Conservation (phyloP, 2,888 invertebrate genomes). For the Cartodere bifasciata region DNA sequence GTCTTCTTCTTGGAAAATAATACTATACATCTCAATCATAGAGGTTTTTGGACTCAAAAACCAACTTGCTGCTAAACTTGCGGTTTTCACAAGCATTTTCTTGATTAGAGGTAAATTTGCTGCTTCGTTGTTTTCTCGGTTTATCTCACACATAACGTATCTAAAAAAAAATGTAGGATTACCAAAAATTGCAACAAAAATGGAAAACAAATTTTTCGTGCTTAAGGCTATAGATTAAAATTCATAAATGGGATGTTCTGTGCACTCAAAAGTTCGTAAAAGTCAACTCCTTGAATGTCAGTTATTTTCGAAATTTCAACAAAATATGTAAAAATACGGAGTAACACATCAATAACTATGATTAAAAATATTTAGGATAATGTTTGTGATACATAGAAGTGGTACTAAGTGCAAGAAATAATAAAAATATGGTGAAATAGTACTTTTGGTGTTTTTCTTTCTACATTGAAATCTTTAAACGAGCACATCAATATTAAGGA, state of each 20-base stretch:
- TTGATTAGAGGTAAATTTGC: constrained; percentile 54
- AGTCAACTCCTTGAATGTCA: no score
- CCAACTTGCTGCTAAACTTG: constrained; percentile 65
- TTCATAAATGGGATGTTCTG: neutral
- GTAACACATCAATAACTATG: no score
- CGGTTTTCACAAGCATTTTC: constrained; percentile 55
- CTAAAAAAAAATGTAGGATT: constrained; percentile 18
- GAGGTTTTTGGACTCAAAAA: constrained; percentile 63
- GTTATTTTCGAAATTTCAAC: no score
- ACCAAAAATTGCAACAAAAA: neutral
- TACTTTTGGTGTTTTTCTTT: no score
- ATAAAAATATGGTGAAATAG: no score
- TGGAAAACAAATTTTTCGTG: neutral
- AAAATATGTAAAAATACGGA: no score
- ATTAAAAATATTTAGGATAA: no score
- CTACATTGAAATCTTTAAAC: no score
- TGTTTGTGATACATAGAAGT: no score
- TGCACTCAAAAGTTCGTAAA: no score
- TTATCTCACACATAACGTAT: constrained; percentile 67
- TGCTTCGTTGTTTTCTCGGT: constrained; percentile 47
- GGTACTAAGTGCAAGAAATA: no score
- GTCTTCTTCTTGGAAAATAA: constrained; percentile 56
- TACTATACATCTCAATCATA: constrained; percentile 67
- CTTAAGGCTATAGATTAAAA: neutral
- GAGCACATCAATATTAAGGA: no score